Percentiles rank a stretch among this genome's conserved stretches.
phyloP scores from a whole-genome alignment of 2,888 invertebrate genomes.

The Orchesella flavescens region DNA sequence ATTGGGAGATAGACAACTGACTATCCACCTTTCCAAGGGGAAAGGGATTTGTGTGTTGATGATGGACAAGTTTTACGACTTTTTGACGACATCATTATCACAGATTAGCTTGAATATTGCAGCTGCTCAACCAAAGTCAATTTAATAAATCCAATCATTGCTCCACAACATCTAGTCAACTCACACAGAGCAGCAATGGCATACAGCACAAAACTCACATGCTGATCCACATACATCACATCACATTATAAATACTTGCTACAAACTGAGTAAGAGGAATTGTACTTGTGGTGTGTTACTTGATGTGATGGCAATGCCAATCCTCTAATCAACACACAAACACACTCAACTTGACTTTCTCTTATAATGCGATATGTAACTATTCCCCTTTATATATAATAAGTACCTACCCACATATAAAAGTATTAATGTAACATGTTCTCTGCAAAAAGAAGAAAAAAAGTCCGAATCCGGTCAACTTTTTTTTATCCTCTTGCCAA shows the following conservation, averaged over 20 bases:
- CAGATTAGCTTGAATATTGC: constrained; percentile 69
- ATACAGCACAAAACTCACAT: constrained; percentile 8
- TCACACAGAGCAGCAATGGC: constrained; percentile 5
- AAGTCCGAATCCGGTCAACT: too few species aligned
- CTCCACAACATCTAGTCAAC: constrained; percentile 22
- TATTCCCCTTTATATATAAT: constrained; percentile 19
- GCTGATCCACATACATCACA: constrained; percentile 15
- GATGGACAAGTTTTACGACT: constrained; percentile 68
- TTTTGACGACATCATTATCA: constrained; percentile 72
- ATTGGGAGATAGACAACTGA: too few species aligned
- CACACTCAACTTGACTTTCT: constrained; percentile 21
- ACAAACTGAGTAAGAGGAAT: neutral
- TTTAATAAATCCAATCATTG: constrained; percentile 69
- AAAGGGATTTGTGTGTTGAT: constrained; percentile 13
- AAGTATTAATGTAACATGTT: neutral
- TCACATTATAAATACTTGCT: neutral
- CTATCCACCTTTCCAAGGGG: neutral
- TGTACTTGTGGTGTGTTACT: constrained; percentile 5
- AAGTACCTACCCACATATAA: neutral
- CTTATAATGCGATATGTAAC: neutral
- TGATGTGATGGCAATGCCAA: constrained; percentile 47
- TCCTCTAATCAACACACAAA: constrained; percentile 64
- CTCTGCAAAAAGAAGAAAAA: too few species aligned
- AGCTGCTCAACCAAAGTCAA: constrained; percentile 69
- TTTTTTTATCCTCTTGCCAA: too few species aligned